Percentiles rank a stretch among this genome's conserved stretches.
Evolutionary conservation across 2,113 vertebrate species (phyloP).

Genomic region (Eonycteris spelaea): DNA sequence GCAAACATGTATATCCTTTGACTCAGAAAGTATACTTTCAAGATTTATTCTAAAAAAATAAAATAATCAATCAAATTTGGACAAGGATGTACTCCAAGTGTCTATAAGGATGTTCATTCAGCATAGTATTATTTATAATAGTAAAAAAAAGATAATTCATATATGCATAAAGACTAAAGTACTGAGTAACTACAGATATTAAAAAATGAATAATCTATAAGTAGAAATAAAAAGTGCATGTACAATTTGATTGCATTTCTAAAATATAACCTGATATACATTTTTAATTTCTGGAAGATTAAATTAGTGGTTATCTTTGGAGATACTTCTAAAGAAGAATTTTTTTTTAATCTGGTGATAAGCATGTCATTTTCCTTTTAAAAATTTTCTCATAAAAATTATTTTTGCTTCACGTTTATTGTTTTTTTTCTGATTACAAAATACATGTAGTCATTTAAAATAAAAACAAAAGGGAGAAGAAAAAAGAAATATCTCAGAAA

Average conservation of each 20-base stretch:
- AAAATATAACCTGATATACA: background rate
- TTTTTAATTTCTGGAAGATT: conserved; percentile 29
- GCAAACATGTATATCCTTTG: background rate
- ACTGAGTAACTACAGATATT: background rate
- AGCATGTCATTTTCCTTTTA: background rate
- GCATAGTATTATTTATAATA: background rate
- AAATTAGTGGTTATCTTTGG: background rate
- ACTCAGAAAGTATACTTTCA: background rate
- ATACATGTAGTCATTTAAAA: background rate
- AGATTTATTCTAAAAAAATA: background rate
- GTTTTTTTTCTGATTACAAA: background rate
- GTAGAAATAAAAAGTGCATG: background rate
- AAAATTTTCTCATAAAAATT: background rate
- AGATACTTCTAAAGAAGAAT: background rate
- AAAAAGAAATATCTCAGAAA: background rate
- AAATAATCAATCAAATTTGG: background rate
- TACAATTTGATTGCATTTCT: background rate
- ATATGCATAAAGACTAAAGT: background rate
- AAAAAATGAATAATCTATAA: background rate
- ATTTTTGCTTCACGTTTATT: background rate
- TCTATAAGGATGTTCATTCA: background rate
- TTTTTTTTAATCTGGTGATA: accelerated
- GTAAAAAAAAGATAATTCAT: background rate
- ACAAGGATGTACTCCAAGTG: background rate
- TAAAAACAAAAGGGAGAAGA: background rate